phyloP scores from a whole-genome alignment of 2,797 vertebrate genomes.

The Muraenolepis orangiensis region DNA sequence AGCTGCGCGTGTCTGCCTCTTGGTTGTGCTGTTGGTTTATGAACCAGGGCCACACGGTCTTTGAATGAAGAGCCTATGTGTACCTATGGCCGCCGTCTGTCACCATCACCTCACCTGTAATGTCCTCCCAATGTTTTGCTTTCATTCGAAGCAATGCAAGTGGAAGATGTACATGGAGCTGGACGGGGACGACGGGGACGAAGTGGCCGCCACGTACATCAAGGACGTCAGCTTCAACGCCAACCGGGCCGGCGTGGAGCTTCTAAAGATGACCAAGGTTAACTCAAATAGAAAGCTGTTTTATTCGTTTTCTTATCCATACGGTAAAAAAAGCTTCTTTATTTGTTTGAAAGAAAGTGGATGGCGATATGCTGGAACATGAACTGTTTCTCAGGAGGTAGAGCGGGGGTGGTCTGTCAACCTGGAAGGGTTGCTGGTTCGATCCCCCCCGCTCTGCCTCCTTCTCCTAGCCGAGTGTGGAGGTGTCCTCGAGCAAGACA shows the following conservation, averaged over 20 bases:
- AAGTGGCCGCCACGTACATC: slow-evolving; percentile 94
- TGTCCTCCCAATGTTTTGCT: background rate
- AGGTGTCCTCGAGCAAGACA: too few relatives aligned
- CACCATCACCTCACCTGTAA: background rate
- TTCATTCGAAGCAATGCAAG: slow-evolving; percentile 86
- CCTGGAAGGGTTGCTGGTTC: too few relatives aligned
- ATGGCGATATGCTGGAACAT: slow-evolving; percentile 4
- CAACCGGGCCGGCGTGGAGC: slow-evolving; percentile 83
- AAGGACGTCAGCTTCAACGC: slow-evolving; percentile 94
- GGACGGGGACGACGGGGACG: slow-evolving; percentile 95
- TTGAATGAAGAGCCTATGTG: slow-evolving; percentile 7
- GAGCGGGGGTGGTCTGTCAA: too few relatives aligned
- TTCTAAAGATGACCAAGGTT: slow-evolving; percentile 96
- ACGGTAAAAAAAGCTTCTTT: background rate
- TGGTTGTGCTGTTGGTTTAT: slow-evolving; percentile 79
- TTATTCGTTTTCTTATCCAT: background rate
- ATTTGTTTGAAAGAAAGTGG: slow-evolving; percentile 7
- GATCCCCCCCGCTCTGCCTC: too few relatives aligned
- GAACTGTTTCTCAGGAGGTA: too few relatives aligned
- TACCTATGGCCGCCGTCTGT: background rate
- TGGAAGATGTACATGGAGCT: slow-evolving; percentile 99
- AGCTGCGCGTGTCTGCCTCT: slow-evolving; percentile 63
- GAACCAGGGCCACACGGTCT: slow-evolving; percentile 34
- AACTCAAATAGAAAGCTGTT: background rate
- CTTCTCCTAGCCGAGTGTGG: too few relatives aligned